phyloP scores from a whole-genome alignment of 53 echinoderm and acorn worm species.

The Zoroaster sp. region DNA sequence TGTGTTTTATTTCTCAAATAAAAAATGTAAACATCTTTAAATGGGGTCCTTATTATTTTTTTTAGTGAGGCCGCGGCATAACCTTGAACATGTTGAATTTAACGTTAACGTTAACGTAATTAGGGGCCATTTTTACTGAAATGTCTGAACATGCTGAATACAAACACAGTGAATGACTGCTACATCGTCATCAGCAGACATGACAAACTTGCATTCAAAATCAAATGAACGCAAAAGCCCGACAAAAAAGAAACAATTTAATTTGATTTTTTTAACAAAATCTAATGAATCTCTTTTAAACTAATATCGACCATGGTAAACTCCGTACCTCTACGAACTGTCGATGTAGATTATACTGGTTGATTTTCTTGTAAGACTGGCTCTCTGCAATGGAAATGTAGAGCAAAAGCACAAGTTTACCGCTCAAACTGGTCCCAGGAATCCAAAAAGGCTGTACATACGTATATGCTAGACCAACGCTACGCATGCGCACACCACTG shows the following conservation, averaged over 20 bases:
- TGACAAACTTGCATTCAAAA: background rate
- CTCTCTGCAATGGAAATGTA: slow-evolving; percentile 10
- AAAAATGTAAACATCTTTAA: too few species aligned
- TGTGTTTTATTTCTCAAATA: too few species aligned
- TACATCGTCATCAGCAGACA: background rate
- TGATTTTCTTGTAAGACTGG: slow-evolving; percentile 21
- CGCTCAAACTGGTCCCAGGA: slow-evolving; percentile 33
- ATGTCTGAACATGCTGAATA: too few species aligned
- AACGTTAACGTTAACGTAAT: too few species aligned
- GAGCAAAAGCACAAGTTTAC: slow-evolving; percentile 23
- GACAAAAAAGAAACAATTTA: background rate
- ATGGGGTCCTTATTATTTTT: too few species aligned
- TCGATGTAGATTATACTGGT: background rate
- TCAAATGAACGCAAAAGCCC: background rate
- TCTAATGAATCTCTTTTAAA: background rate
- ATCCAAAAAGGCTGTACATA: slow-evolving; percentile 21
- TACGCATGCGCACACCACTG: slow-evolving; percentile 49
- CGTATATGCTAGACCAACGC: slow-evolving; percentile 22
- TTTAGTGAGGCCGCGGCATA: too few species aligned
- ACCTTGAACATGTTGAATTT: too few species aligned
- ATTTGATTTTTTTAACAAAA: background rate
- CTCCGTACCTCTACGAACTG: background rate
- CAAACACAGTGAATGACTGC: too few species aligned
- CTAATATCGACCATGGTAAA: background rate
- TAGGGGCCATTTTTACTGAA: too few species aligned